Base-by-base conservation (phyloP, 2,888 invertebrate species). In the Oligia strigilis region DNA sequence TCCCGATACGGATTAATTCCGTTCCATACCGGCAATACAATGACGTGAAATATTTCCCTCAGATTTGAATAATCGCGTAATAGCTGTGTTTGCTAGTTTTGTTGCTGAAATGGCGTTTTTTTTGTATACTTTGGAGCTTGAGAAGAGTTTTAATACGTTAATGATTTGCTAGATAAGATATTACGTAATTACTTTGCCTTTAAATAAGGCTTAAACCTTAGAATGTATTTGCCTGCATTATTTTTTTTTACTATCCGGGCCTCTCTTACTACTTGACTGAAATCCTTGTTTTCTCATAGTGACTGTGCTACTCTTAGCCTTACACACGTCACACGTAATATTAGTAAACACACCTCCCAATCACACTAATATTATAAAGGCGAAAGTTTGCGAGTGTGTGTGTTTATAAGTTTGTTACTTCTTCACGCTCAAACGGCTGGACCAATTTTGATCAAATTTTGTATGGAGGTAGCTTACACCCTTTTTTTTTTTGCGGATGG, bases 11-110 rank as follows among this genome's bases (percentile, higher is more conserved):
- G 78, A 85, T 78, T 84, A 74, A 86, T 84, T 67, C 55, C 49
- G 36, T 75, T 55, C 74, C 64, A 65, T 60, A 75, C 14, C 14
- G 72, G 73, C 43, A 9, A 13, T 49, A 13, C 49, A 67, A 60
- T 55, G 70, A 75, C 64, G 75, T 49, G 40, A 79, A 80, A 80
- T 80, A 67, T 74, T 36, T 69, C 17, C 13, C 5, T 70, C 46
- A 76, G 72, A 87, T 84, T 87, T 81, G 60, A 87, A 77, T 87
- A 84, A 88, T 88, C 75, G 49, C 64, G 75, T 88, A 69, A 69
- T 52, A 65, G 17, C 66, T 82, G 49, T 58, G 55, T 11, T n/a
- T n/a, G 58, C 58, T 60, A 60, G 77, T 69, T 76, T 79, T 49
- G 46, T 79, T 1, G 49, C 49, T 46, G 60, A 29, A 74, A 67